Evolutionary conservation across 1,140 invertebrate genomes (phyloP).

Genomic region (Elysia chlorotica): DNA sequence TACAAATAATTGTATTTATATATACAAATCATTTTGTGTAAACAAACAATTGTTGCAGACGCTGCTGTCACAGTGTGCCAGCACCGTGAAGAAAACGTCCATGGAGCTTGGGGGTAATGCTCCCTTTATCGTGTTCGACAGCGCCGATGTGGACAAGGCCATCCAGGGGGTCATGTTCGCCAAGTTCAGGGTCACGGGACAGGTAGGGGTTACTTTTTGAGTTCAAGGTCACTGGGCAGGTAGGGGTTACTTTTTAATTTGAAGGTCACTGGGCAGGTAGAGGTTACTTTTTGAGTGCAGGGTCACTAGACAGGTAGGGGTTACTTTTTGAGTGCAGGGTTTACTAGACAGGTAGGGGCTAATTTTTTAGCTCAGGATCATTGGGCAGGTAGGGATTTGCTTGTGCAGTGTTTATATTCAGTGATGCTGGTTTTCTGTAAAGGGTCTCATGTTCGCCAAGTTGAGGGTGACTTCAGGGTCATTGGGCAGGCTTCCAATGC

Average conservation of each 20-base stretch:
- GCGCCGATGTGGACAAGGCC: slow-evolving; percentile 88
- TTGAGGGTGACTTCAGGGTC: no score
- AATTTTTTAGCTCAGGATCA: no score
- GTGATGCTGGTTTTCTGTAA: no score
- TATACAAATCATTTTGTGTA: no score
- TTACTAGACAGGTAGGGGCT: neutral
- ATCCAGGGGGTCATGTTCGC: slow-evolving; percentile 83
- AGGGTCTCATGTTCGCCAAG: no score
- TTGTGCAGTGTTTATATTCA: no score
- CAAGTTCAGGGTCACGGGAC: slow-evolving; percentile 96
- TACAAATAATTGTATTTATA: no score
- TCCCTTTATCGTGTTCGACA: slow-evolving; percentile 95
- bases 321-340: neutral
- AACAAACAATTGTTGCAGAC: slow-evolving; percentile 70
- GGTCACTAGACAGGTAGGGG: neutral
- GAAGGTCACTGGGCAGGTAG: neutral
- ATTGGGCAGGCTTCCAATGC: no score
- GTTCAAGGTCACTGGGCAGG: neutral
- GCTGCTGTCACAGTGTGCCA: slow-evolving; percentile 82
- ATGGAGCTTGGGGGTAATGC: slow-evolving; percentile 98
- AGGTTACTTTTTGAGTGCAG: neutral
- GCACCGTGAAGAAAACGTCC: slow-evolving; percentile 85
- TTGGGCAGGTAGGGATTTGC: no score
- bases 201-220: slow-evolving; percentile 59
- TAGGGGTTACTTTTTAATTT: neutral